Base-by-base conservation (phyloP, 2,888 invertebrate genomes). In the Pheosia tremula region DNA sequence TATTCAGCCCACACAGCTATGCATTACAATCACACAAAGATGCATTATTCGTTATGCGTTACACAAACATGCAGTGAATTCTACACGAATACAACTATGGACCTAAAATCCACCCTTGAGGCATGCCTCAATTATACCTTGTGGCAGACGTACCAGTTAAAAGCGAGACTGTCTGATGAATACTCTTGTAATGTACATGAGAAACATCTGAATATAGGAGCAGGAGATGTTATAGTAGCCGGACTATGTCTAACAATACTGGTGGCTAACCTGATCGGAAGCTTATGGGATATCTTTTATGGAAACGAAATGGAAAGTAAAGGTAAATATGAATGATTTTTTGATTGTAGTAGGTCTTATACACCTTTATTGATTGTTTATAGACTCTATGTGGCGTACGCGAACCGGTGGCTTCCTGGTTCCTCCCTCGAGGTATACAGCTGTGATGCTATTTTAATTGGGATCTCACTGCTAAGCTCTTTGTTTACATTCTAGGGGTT, bases 11-110 rank as follows among this genome's bases (percentile, higher is more conserved):
- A 87, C 58, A 81, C 65, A 62, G 59, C 78, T 9, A 88, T 89
- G 70, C 91, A 90, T 68, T 91, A 75, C 73, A 90, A 92, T 61
- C 90, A 91, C 68, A 86, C 89, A 56, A 75, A 81, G 62, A 75
- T 91, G 68, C 87, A 87, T 59, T 80, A 87, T 70, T 90, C 84
- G 0, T 75, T 90, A 3, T 93, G 92, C 67, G 77, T 90, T 3
- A 86, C 85, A n/a, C 73, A 63, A 11, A 80, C 84, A 13, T 93
- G 92, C 67, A 79, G 77, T 64, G 57, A 67, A 39, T 81, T 77
- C 54, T 69, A 80, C 57, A 55, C 77, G 52, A 69, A 70, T 52
- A 65, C 67, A 61, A 66, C 75, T 65, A 45, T 39, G 72, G 65
- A 72, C 64, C 61, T 61, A 66, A 57, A 10, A 49, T 52, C 9